Evolutionary conservation across 2,888 invertebrate genomes (phyloP).

Genomic region (Halocaridina rubra): DNA sequence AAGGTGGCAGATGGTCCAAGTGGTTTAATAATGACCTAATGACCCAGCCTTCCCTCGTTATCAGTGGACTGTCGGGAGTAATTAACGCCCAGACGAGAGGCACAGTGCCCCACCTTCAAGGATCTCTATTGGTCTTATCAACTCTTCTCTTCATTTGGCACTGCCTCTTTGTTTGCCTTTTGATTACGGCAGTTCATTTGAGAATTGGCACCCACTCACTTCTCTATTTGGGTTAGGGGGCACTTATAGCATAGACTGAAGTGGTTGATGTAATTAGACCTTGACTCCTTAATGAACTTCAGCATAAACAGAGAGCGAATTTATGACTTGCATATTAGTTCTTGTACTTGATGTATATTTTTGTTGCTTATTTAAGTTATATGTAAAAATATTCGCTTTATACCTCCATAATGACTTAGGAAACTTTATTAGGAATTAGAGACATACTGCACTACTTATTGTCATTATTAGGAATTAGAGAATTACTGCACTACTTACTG

Average conservation of each 20-base stretch:
- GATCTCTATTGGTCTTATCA: neutral
- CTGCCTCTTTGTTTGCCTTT: neutral
- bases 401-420: too few species aligned
- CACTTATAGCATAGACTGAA: neutral
- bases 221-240: neutral
- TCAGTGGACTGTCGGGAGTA: constrained; percentile 38
- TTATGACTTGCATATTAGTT: too few species aligned
- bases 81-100: constrained; percentile 28
- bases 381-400: too few species aligned
- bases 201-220: neutral
- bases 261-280: too few species aligned
- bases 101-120: neutral
- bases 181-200: neutral
- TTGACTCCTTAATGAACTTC: too few species aligned
- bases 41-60: constrained; percentile 47
- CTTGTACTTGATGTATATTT: neutral
- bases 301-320: too few species aligned
- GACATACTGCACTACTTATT: too few species aligned
- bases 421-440: too few species aligned
- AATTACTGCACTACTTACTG: too few species aligned
- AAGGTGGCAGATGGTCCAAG: constrained; percentile 40
- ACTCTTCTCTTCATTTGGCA: neutral
- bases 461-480: too few species aligned
- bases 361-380: neutral
- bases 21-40: constrained; percentile 40